A percentile compares a stretch with the other conserved stretches of the same genome.
Conservation (phyloP, 2,888 invertebrate species). For the Drosophila kanekoi region DNA sequence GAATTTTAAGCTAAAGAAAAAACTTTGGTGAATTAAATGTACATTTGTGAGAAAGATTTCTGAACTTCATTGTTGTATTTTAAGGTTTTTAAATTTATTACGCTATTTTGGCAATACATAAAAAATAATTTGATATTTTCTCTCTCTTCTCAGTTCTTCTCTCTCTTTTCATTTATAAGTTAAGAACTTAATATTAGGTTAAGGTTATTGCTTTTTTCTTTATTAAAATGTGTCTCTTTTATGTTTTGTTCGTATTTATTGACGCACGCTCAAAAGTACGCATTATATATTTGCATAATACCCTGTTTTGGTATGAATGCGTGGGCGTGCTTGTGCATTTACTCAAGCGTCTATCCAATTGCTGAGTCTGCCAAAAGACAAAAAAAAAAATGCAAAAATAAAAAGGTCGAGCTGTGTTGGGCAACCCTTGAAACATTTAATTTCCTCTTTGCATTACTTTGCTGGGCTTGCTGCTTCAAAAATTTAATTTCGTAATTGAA, state of each 20-base stretch:
- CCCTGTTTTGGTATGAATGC: not conserved
- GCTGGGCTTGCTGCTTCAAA: constrained; percentile 18
- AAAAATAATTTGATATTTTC: too few relatives aligned
- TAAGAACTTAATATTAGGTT: too few relatives aligned
- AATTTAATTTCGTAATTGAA: constrained; percentile 76
- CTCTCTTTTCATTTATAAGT: too few relatives aligned
- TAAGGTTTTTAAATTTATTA: too few relatives aligned
- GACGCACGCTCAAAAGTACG: constrained; percentile 1
- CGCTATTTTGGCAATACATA: too few relatives aligned
- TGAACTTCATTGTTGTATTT: too few relatives aligned
- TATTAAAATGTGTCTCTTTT: not conserved
- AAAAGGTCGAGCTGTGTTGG: constrained; percentile 6
- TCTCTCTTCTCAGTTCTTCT: too few relatives aligned
- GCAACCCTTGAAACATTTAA: constrained; percentile 44
- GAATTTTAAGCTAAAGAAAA: too few relatives aligned
- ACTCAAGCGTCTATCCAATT: constrained; percentile 5
- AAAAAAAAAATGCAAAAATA: not conserved
- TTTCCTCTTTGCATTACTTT: constrained; percentile 37
- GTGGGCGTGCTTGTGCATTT: constrained; percentile 2
- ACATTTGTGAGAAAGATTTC: too few relatives aligned
- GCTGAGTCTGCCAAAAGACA: not conserved
- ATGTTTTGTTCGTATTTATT: not conserved
- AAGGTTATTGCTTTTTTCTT: not conserved
- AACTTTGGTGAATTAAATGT: too few relatives aligned
- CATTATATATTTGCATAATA: not conserved